phyloP scores from a whole-genome alignment of 2,797 vertebrate genomes.

The Sylvilagus floridanus region DNA sequence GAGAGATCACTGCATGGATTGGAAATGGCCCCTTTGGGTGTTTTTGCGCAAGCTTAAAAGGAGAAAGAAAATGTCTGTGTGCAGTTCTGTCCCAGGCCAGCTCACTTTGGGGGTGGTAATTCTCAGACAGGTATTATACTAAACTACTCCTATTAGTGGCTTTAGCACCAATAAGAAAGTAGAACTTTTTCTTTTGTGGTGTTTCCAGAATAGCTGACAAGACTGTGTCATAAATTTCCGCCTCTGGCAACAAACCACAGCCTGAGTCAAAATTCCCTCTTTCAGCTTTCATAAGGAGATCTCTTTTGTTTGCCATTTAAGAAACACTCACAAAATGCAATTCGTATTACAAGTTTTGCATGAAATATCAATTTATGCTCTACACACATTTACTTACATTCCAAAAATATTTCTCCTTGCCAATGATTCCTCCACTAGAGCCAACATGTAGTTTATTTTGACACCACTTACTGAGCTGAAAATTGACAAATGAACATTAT shows the following conservation, averaged over 20 bases:
- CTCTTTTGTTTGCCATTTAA: slow-evolving; percentile 64
- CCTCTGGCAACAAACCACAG: slow-evolving; percentile 85
- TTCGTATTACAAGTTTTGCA: slow-evolving; percentile 67
- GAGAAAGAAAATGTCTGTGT: slow-evolving; percentile 71
- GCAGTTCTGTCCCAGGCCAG: slow-evolving; percentile 71
- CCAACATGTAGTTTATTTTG: not conserved
- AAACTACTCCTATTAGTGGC: slow-evolving; percentile 85
- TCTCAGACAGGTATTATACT: slow-evolving; percentile 85
- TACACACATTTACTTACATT: slow-evolving; percentile 58
- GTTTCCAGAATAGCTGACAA: slow-evolving; percentile 85
- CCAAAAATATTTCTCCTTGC: slow-evolving; percentile 45
- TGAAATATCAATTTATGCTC: slow-evolving; percentile 63
- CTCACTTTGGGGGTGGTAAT: slow-evolving; percentile 84
- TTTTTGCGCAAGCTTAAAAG: slow-evolving; percentile 86
- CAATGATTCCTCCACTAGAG: slow-evolving; percentile 11
- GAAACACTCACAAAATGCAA: slow-evolving; percentile 68
- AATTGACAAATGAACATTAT: slow-evolving; percentile 6
- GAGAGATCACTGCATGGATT: slow-evolving; percentile 76
- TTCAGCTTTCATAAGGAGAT: slow-evolving; percentile 81
- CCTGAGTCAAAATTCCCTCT: slow-evolving; percentile 82
- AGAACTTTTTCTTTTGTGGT: slow-evolving; percentile 87
- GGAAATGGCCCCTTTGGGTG: slow-evolving; percentile 83
- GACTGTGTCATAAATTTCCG: slow-evolving; percentile 86
- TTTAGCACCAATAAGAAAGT: slow-evolving; percentile 83
- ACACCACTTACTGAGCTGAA: slow-evolving; percentile 20